Conservation (phyloP, 2,888 invertebrate genomes). For the Aromia moschata region DNA sequence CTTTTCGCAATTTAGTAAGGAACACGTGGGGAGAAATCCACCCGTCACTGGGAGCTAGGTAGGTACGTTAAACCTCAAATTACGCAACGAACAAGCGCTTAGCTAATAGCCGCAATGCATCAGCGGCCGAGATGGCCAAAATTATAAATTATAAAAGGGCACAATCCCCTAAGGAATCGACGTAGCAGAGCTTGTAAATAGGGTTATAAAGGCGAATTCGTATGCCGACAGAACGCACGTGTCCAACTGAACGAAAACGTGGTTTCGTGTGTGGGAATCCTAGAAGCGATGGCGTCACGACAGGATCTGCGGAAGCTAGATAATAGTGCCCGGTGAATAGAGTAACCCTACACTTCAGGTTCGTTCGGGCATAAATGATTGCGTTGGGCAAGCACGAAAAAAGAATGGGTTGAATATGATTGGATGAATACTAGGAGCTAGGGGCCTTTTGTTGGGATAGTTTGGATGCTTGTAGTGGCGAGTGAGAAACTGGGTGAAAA, state of each 20-base stretch:
- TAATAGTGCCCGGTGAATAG: not conserved
- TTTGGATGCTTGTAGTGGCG: too few species aligned
- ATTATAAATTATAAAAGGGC: constrained; percentile 45
- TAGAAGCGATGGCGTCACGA: not conserved
- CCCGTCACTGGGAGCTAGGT: too few species aligned
- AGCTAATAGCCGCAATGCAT: constrained; percentile 41
- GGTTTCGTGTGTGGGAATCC: constrained; percentile 14
- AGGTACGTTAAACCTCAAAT: constrained; percentile 32
- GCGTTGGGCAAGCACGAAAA: not conserved
- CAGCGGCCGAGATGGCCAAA: constrained; percentile 38
- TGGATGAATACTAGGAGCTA: too few species aligned
- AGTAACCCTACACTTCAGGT: constrained; percentile 2
- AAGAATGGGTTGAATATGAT: too few species aligned
- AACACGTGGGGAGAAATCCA: too few species aligned
- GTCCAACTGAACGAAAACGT: constrained; percentile 15
- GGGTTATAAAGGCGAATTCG: constrained; percentile 13
- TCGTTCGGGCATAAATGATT: not conserved
- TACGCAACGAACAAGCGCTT: constrained; percentile 39
- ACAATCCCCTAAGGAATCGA: constrained; percentile 13
- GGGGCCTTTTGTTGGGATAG: too few species aligned
- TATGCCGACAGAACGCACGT: constrained; percentile 11
- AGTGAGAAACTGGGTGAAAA: too few species aligned
- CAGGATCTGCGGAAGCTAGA: constrained; percentile 6
- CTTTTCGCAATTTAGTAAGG: too few species aligned
- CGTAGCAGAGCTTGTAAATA: constrained; percentile 12